Percentiles rank a stretch among this genome's conserved stretches.
phyloP scores from a whole-genome alignment of 2,888 invertebrate species.

The Drosophila peninsularis region DNA sequence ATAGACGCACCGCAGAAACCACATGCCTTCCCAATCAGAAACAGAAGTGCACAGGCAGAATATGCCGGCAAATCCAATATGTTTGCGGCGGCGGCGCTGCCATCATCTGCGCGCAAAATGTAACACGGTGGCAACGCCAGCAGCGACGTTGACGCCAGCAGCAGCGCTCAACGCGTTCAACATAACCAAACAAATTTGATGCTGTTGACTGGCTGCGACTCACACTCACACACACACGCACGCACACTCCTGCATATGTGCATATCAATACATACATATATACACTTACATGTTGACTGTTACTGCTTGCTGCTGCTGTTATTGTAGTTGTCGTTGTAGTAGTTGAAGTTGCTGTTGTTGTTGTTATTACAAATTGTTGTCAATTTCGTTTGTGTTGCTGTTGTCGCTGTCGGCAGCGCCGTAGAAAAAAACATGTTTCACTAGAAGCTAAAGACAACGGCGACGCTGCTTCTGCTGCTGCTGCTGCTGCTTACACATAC shows the following conservation, averaged over 20 bases:
- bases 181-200: constrained; percentile 70
- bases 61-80: constrained; percentile 64
- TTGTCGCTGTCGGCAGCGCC: constrained; percentile 15
- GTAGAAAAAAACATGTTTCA: constrained; percentile 71
- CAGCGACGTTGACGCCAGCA: constrained; percentile 64
- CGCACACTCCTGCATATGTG: constrained; percentile 7
- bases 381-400: constrained; percentile 31
- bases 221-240: background rate
- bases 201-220: constrained; percentile 40
- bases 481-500: constrained; percentile 37
- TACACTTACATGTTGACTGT: constrained; percentile 50
- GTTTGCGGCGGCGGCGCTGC: constrained; percentile 51
- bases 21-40: constrained; percentile 64
- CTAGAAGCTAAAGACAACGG: constrained; percentile 51
- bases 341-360: constrained; percentile 11
- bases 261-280: constrained; percentile 17
- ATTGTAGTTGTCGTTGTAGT: constrained; percentile 9
- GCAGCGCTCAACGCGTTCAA: constrained; percentile 53
- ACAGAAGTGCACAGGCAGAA: constrained; percentile 49
- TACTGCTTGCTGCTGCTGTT: constrained; percentile 22
- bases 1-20: constrained; percentile 39
- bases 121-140: constrained; percentile 60
- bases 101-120: constrained; percentile 53
- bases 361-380: constrained; percentile 42
- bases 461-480: constrained; percentile 42